Evolutionary conservation across 2,113 vertebrate species (phyloP), one percentile per base, ranked within the genome.

Genomic region (Labeo rohita): DNA sequence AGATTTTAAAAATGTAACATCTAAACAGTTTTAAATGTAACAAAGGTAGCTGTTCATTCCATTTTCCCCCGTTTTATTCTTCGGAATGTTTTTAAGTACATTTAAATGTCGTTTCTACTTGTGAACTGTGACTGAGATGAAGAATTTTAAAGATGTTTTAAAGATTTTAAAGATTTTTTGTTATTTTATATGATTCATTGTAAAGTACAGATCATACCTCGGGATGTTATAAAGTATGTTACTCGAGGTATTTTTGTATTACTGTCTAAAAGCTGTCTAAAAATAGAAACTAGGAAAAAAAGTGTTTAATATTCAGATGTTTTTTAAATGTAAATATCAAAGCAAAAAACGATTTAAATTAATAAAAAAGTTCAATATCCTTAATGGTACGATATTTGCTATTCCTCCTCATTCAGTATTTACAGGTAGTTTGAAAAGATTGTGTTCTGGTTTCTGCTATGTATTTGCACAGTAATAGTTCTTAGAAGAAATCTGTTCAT

Each of bases 151-250:
- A n/a, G n/a, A n/a, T n/a, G n/a, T n/a, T n/a, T n/a, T n/a, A n/a
- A n/a, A n/a, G n/a, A 39, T 80, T 80, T 63, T 15, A 43, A 78
- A 43, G 8, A 61, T 6, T 21, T 43, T 61, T 79, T 45, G 0
- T 81, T 66, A 7, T 16, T 80, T 65, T 49, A 6, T 81, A 81
- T 34, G 79, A 47, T 68, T 68, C 36, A 61, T 54, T 47, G 39
- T 49, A n/a, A 74, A 74, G 21, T 74, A 74, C 39, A 47, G 76
- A 59, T 78, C 76, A 56, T 52, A 23, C 54, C 79, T 80, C 59
- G 65, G 12, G 59, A 5, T 13, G 6, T 61, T 43, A 36, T 61
- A 13, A 79, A 78, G 75, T n/a, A 39, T n/a, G 45, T 75, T 7
- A 75, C 11, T 80, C 34, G n/a, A 63, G 61, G 28, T 39, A 39